These are phyloP conservation scores for Cygnus atratus DNA, from an alignment of 2,113 vertebrate genomes.

Conservation along the genomic window DNA sequence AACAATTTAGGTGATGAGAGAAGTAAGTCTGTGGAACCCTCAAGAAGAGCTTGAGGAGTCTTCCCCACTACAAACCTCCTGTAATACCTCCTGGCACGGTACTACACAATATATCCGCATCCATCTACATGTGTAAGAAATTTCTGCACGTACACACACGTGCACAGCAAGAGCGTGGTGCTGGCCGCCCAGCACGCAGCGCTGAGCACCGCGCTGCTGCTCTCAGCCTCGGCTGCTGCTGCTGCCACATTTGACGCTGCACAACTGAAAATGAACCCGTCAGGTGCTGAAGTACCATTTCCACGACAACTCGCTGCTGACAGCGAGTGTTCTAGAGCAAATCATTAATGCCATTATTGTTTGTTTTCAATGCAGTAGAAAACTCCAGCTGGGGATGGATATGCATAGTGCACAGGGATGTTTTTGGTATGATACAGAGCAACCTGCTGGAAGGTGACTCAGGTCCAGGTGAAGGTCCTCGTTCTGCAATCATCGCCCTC, in stretches of 20 bases:
- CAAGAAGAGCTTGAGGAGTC: not conserved
- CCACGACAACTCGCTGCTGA: not conserved
- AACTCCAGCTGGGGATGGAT: not conserved
- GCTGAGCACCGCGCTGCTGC: not conserved
- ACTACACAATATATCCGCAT: not conserved
- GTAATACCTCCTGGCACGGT: not conserved
- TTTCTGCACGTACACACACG: rapidly evolving
- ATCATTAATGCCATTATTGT: not conserved
- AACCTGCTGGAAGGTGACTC: not conserved
- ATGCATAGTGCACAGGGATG: not conserved
- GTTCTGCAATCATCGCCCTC: not conserved
- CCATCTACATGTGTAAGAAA: too few relatives aligned
- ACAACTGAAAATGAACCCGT: not conserved
- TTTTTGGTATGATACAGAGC: not conserved
- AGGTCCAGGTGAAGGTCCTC: not conserved
- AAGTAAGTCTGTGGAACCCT: not conserved
- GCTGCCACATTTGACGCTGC: not conserved
- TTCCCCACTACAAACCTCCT: not conserved
- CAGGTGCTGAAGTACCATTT: not conserved
- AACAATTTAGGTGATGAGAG: not conserved
- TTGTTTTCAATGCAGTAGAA: not conserved
- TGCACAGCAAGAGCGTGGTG: not conserved
- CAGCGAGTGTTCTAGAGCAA: not conserved
- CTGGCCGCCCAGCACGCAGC: rapidly evolving
- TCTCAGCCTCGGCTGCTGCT: rapidly evolving